Evolutionary conservation across 2,888 invertebrate genomes (phyloP), one percentile per base, ranked within the genome.

Genomic region (Imbricaverruca yamaguchii): DNA sequence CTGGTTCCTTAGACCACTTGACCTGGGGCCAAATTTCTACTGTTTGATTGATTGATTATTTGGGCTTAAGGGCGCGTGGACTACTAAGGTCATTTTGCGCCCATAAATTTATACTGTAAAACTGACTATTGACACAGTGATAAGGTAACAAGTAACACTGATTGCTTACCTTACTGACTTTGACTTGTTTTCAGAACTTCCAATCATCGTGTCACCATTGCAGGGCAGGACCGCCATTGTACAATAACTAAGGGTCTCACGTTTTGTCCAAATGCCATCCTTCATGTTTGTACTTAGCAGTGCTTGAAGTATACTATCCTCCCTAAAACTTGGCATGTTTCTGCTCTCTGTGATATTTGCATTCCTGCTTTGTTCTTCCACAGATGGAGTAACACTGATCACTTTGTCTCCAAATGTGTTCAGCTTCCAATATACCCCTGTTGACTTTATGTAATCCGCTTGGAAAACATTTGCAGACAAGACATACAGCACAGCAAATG

Each of bases 221-320:
- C 59, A 23, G 65, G 7, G 23, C 23, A 1, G 12, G 1, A 10
- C 6, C 23, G n/a, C 65, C 21, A 15, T 15, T 53, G 53, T 74
- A 15, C 74, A 74, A 18, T 4, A 55, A 9, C 74, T 74, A 12
- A 74, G 7, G 10, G 74, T 55, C 21, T 74, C 39, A 10, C 10
- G 53, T 53, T 74, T 74, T 9, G 74, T 74, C 74, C 74, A 74
- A 15, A 74, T 55, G 18, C 74, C 74, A 55, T 74, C 10, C 13
- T 74, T 53, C 55, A 74, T 55, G 23, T 55, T 74, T 74, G 74
- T 74, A 55, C 74, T 74, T 12, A 74, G 21, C 9, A 74, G 74
- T 21, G 74, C 55, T 53, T 74, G 23, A 55, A 74, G 55, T 18
- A 74, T 53, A 18, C 0, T 74, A 21, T 74, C 74, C 21, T 74